Base-by-base conservation (phyloP, 2,888 invertebrate species). In the Acleris emargana region DNA sequence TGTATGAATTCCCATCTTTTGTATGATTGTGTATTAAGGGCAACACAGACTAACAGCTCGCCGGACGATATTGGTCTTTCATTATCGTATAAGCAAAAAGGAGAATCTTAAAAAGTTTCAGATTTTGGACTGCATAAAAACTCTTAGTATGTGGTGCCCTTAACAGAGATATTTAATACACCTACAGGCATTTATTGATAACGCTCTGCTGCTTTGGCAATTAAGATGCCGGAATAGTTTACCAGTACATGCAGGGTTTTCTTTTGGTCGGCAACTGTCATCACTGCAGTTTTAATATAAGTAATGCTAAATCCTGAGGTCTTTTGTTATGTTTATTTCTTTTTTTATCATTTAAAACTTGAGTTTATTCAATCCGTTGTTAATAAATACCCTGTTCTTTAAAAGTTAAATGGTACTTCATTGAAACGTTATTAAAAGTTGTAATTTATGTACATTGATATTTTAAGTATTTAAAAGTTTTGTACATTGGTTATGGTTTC, bases 401-500 rank as follows among this genome's bases (percentile, higher is more conserved):
- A 16, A 28, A 45, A 22, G n/a, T 62, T 38, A 58, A 51, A 22
- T 60, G 51, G 22, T 55, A 64, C 53, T 54, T 17, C 47, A 43
- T 38, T 38, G 22, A 49, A 59, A 28, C 3, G 43, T 64, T 58
- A 58, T 32, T 64, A 38, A 32, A 60, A 61, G 43, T 45, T 58
- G 43, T 58, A 60, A 51, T 47, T 57, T 61, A 66, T 49, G 60
- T 66, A 43, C 32, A 47, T 52, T 66, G 59, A 60, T 61, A 66
- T 66, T 57, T 25, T 57, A 71, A 62, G 68, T 51, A 54, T 64
- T 73, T 76, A 71, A 73, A 72, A 64, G 59, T 17, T 72, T 79
- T 78, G 71, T 81, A 79, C 71, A 78, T 82, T 80, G 77, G 77
- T 82, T 82, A 81, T 81, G 77, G 67, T 72, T 74, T 78, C 74